A percentile compares a stretch with the other conserved stretches of the same genome.
These are phyloP conservation scores for Zaprionus camerounensis DNA, from an alignment of 1,140 invertebrate genomes.

Conservation along the genomic window DNA sequence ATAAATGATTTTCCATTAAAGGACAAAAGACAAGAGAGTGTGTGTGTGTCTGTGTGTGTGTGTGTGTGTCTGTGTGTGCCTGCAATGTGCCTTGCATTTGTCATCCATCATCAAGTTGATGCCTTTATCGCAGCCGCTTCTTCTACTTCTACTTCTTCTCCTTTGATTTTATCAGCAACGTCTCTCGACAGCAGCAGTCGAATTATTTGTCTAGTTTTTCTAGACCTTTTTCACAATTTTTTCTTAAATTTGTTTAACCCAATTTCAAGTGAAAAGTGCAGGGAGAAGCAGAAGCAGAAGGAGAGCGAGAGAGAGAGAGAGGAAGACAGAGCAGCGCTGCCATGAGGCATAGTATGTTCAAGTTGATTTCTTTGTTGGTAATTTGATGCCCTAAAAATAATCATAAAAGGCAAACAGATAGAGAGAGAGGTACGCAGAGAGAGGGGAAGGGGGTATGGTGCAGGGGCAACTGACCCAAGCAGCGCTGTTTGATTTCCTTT, in stretches of 20 bases:
- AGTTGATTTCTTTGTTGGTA: slow-evolving; percentile 33
- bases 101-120: slow-evolving; percentile 70
- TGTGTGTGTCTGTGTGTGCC: slow-evolving; percentile 1
- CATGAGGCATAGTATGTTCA: slow-evolving; percentile 11
- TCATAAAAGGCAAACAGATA: slow-evolving; percentile 13
- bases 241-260: slow-evolving; percentile 49
- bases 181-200: slow-evolving; percentile 3
- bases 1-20: slow-evolving; percentile 82
- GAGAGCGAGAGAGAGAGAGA: not conserved
- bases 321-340: not conserved
- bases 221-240: slow-evolving; percentile 6
- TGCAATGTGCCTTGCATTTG: slow-evolving; percentile 52
- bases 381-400: slow-evolving; percentile 26
- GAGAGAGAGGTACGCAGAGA: not conserved
- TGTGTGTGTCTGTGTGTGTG: not conserved
- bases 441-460: not conserved
- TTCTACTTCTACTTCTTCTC: not conserved
- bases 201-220: slow-evolving; percentile 52
- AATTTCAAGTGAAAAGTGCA: slow-evolving; percentile 54
- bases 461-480: slow-evolving; percentile 16
- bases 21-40: slow-evolving; percentile 20
- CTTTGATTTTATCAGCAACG: slow-evolving; percentile 23
- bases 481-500: slow-evolving; percentile 40
- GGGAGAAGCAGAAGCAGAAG: not conserved
- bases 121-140: slow-evolving; percentile 15